Evolutionary conservation across 37 sponge, comb jelly and placozoan genomes (phyloP).

Genomic region (Ianthella basta): DNA sequence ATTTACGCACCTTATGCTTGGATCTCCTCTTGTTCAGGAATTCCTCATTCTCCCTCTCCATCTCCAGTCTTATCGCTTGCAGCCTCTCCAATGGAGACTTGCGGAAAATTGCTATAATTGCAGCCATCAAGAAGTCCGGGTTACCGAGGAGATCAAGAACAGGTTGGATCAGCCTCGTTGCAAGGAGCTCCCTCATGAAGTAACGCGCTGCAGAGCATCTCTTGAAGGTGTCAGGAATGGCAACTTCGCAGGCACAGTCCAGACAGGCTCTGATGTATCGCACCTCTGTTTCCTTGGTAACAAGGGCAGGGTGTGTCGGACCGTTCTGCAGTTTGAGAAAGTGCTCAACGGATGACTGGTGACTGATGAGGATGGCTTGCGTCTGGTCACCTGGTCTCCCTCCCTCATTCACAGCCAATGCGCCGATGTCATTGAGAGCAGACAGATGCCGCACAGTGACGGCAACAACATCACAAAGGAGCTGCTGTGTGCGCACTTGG

Average conservation of each 20-base stretch:
- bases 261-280: conserved; percentile 46
- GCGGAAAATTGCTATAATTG: conserved; percentile 48
- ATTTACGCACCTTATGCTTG: not conserved
- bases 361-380: conserved; percentile 6
- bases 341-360: conserved; percentile 35
- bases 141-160: conserved; percentile 60
- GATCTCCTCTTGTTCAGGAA: not conserved
- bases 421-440: conserved; percentile 60
- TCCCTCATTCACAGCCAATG: conserved; percentile 29
- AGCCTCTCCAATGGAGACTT: conserved; percentile 63
- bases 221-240: conserved; percentile 53
- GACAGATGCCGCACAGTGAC: conserved; percentile 55
- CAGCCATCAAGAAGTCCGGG: conserved; percentile 59
- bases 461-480: conserved; percentile 41
- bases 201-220: conserved; percentile 47
- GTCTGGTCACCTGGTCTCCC: conserved; percentile 31
- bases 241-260: conserved; percentile 54
- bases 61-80: conserved; percentile 24
- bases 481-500: conserved; percentile 40
- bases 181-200: conserved; percentile 70
- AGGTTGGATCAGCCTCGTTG: conserved; percentile 44
- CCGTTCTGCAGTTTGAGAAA: conserved; percentile 49
- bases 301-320: conserved; percentile 50
- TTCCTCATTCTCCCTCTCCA: conserved; percentile 58
- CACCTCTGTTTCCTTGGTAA: conserved; percentile 30